Conservation (phyloP, 2,113 vertebrate species). For the Corvus hawaiiensis region DNA sequence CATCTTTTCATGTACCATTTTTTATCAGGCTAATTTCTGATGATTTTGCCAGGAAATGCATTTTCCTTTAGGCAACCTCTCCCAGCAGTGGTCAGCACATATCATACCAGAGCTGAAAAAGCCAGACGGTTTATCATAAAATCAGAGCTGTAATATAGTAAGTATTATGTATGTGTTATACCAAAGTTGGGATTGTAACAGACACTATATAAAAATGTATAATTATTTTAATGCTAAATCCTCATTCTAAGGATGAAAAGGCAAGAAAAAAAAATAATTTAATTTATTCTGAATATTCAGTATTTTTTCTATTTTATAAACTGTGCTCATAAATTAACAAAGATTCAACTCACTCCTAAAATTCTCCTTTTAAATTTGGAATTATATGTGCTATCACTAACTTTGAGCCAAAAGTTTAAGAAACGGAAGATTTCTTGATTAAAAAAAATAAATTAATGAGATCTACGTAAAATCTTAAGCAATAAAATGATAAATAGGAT, state of each 20-base stretch:
- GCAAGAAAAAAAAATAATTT: not conserved
- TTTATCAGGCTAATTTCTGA: constrained; percentile 47
- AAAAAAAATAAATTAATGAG: not conserved
- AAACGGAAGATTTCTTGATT: not conserved
- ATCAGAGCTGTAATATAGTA: not conserved
- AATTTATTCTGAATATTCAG: not conserved
- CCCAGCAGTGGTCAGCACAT: constrained; percentile 17
- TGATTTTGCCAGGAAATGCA: constrained; percentile 1
- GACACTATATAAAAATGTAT: not conserved
- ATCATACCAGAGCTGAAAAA: constrained; percentile 35
- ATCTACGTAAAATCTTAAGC: not conserved
- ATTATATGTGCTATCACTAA: not conserved
- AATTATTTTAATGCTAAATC: not conserved
- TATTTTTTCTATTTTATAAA: not conserved
- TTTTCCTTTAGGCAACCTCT: constrained; percentile 31
- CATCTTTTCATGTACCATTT: constrained; percentile 2
- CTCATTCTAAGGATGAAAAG: not conserved
- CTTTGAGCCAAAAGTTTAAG: not conserved
- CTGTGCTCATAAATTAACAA: not conserved
- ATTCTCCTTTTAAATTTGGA: not conserved
- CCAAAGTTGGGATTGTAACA: not conserved
- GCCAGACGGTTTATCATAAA: constrained; percentile 9
- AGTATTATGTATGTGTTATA: not conserved
- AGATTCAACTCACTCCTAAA: not conserved
- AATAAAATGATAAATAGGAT: not conserved